Evolutionary conservation across 2,888 invertebrate genomes (phyloP).

Genomic region (Geotrupes spiniger): DNA sequence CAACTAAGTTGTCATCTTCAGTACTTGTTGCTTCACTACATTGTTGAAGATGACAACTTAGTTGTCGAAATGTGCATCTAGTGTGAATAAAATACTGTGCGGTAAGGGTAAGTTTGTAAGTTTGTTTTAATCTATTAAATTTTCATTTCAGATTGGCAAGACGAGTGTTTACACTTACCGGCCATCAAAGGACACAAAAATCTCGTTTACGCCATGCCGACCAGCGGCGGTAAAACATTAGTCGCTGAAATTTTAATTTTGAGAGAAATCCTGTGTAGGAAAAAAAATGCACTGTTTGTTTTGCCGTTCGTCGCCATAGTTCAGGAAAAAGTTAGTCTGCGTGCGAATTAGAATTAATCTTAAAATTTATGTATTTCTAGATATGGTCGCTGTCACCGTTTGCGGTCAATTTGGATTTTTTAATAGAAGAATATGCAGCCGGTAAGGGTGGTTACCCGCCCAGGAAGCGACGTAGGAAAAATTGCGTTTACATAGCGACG

Average conservation of each 20-base stretch:
- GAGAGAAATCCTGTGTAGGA: conserved; percentile 74
- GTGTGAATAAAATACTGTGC: too few relatives aligned
- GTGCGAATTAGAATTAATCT: too few relatives aligned
- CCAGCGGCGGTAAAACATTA: conserved; percentile 95
- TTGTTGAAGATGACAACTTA: too few relatives aligned
- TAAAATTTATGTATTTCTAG: conserved; percentile 49
- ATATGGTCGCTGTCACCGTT: conserved; percentile 81
- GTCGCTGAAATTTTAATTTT: conserved; percentile 95
- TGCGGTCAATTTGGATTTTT: conserved; percentile 81
- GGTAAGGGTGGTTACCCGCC: conserved; percentile 83
- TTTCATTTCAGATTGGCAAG: conserved; percentile 80
- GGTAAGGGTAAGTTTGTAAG: conserved; percentile 3
- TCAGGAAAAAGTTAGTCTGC: conserved; percentile 90
- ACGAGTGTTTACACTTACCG: conserved; percentile 81
- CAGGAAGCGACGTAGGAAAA: conserved; percentile 68
- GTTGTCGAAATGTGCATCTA: too few relatives aligned
- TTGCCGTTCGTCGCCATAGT: conserved; percentile 95
- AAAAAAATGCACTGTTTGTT: conserved; percentile 83
- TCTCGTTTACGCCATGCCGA: conserved; percentile 89
- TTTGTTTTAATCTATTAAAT: conserved; percentile 10
- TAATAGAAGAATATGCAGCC: conserved; percentile 94
- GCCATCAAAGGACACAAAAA: conserved; percentile 72
- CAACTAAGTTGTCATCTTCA: too few relatives aligned
- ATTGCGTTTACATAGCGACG: conserved; percentile 85
- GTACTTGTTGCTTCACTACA: too few relatives aligned